Percentiles rank a stretch among this genome's conserved stretches.
phyloP scores from a whole-genome alignment of 2,888 invertebrate genomes.

The Scaptodrosophila latifasciaeformis region DNA sequence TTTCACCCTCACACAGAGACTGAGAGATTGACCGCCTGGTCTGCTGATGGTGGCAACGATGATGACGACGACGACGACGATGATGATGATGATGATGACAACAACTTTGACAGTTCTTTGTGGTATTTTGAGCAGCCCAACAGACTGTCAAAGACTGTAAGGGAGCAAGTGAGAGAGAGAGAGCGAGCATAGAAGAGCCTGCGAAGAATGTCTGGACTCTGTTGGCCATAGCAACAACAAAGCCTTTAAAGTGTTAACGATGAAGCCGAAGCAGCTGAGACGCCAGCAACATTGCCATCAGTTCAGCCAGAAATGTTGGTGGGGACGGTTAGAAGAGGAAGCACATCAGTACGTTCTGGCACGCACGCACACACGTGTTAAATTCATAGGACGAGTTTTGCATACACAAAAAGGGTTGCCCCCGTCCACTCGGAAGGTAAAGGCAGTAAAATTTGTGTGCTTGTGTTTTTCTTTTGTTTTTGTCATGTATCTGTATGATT shows the following conservation, averaged over 20 bases:
- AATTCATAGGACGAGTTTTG: constrained; percentile 49
- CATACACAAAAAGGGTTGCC: constrained; percentile 55
- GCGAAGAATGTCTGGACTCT: neutral
- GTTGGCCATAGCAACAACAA: constrained; percentile 11
- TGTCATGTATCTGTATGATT: constrained; percentile 25
- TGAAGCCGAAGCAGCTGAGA: constrained; percentile 31
- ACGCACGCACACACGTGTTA: constrained; percentile 35
- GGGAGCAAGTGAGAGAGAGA: neutral
- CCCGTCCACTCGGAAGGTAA: too few species aligned
- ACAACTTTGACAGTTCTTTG: constrained; percentile 65
- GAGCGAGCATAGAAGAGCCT: constrained; percentile 1
- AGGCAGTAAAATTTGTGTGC: too few species aligned
- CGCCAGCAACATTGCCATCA: neutral
- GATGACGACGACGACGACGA: constrained; percentile 24
- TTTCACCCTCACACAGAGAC: constrained; percentile 4
- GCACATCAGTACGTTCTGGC: constrained; percentile 5
- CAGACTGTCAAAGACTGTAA: neutral
- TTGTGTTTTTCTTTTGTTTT: constrained; percentile 4
- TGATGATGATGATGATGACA: constrained; percentile 19
- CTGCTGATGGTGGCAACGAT: constrained; percentile 15
- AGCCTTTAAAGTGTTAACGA: constrained; percentile 49
- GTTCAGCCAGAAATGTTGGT: neutral
- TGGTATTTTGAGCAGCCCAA: constrained; percentile 35
- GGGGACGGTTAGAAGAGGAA: neutral
- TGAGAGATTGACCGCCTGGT: neutral